These are phyloP conservation scores for Polydesmus complanatus DNA, from an alignment of 2,888 invertebrate species.

Conservation along the genomic window DNA sequence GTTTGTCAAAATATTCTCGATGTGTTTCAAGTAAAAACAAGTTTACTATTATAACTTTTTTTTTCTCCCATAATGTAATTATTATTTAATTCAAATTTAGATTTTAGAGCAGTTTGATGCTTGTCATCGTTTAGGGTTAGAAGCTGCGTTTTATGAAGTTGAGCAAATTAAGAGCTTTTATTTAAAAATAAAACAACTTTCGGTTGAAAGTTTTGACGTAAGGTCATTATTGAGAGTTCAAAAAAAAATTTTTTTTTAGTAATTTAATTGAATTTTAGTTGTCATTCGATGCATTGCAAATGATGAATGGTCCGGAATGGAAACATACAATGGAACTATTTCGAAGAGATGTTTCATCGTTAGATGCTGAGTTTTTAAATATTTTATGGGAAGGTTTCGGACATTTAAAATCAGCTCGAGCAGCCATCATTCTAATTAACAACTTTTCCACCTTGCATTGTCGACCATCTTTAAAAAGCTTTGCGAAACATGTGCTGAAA, in stretches of 20 bases:
- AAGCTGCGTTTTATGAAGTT: not conserved
- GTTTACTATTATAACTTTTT: not conserved
- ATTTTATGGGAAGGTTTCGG: constrained; percentile 5
- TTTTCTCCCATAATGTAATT: not conserved
- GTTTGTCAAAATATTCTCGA: constrained; percentile 67
- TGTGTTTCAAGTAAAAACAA: constrained; percentile 49
- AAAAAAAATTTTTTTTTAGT: too few species aligned
- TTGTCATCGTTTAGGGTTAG: not conserved
- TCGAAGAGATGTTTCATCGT: not conserved
- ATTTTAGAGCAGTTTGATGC: not conserved
- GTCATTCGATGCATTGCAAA: constrained; percentile 4
- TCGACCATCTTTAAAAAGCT: not conserved
- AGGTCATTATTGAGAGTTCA: too few species aligned
- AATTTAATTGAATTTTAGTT: too few species aligned
- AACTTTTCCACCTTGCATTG: not conserved
- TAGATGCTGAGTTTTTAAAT: constrained; percentile 1
- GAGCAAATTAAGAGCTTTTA: not conserved
- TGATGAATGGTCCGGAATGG: constrained; percentile 1
- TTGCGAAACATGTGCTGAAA: not conserved
- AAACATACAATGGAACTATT: constrained; percentile 8
- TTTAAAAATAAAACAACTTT: not conserved
- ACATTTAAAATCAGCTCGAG: not conserved
- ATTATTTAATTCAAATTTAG: not conserved
- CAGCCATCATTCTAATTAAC: not conserved
- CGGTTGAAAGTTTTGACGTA: not conserved